These are phyloP conservation scores for Okapia johnstoni DNA, from an alignment of 2,113 vertebrate genomes.

Conservation along the genomic window DNA sequence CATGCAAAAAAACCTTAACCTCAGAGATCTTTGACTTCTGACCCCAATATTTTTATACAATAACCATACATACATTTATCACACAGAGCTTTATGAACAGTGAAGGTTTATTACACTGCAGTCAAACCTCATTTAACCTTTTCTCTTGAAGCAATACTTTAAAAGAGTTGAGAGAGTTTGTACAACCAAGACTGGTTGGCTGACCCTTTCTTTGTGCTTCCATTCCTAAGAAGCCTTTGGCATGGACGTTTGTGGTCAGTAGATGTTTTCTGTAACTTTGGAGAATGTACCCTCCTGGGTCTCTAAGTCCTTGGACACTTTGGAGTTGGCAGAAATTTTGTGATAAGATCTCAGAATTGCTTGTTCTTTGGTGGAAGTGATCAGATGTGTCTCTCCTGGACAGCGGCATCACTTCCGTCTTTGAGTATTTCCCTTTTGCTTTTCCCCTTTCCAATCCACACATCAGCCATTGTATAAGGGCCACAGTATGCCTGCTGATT, in stretches of 20 bases:
- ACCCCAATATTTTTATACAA: slow-evolving; percentile 74
- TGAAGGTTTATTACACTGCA: slow-evolving; percentile 81
- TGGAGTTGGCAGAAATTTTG: background rate
- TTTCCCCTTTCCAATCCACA: background rate
- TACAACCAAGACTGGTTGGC: background rate
- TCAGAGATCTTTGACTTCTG: slow-evolving; percentile 68
- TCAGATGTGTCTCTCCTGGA: background rate
- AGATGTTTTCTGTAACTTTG: background rate
- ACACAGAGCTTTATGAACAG: slow-evolving; percentile 80
- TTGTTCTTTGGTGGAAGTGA: background rate
- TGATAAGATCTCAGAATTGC: background rate
- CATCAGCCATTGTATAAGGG: background rate
- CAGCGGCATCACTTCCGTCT: background rate
- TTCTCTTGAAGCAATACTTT: slow-evolving; percentile 74
- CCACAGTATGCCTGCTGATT: background rate
- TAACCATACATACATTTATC: slow-evolving; percentile 79
- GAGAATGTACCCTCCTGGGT: background rate
- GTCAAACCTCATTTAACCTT: slow-evolving; percentile 84
- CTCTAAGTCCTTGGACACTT: background rate
- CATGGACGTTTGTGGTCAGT: background rate
- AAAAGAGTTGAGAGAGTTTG: slow-evolving; percentile 63
- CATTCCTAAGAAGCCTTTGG: background rate
- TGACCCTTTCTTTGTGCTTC: fast-evolving
- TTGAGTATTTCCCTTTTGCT: background rate
- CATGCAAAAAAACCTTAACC: slow-evolving; percentile 58